phyloP scores from a whole-genome alignment of 2,113 vertebrate genomes.

The Malurus elegans region DNA sequence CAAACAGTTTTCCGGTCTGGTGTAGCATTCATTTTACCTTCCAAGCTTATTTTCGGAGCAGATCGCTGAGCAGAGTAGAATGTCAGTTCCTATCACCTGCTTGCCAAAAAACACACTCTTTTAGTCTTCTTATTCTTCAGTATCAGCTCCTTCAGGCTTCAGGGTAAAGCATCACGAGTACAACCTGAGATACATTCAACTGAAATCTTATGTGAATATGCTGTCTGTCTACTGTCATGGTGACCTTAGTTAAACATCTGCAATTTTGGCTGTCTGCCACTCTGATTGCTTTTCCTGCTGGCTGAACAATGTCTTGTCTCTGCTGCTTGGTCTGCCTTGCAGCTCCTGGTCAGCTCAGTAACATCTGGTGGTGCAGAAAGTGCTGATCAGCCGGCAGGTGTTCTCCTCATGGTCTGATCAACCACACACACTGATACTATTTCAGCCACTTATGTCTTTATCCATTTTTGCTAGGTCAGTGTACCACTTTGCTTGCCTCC shows the following conservation, averaged over 20 bases:
- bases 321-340: neutral
- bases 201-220: neutral
- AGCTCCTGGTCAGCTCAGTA: neutral
- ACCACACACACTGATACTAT: neutral
- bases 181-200: neutral
- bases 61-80: neutral
- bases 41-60: neutral
- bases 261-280: neutral
- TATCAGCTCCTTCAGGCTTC: neutral
- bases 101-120: neutral
- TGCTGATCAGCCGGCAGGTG: neutral
- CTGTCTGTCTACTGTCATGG: neutral
- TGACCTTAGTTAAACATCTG: neutral
- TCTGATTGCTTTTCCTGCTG: neutral
- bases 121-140: neutral
- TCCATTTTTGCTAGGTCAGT: neutral
- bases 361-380: neutral
- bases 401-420: neutral
- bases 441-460: neutral
- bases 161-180: neutral
- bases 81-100: neutral
- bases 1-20: neutral
- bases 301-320: neutral
- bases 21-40: neutral
- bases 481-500: neutral